A percentile compares a stretch with the other conserved stretches of the same genome.
Conservation (phyloP, 1,140 invertebrate species). For the Listronotus oregonensis region DNA sequence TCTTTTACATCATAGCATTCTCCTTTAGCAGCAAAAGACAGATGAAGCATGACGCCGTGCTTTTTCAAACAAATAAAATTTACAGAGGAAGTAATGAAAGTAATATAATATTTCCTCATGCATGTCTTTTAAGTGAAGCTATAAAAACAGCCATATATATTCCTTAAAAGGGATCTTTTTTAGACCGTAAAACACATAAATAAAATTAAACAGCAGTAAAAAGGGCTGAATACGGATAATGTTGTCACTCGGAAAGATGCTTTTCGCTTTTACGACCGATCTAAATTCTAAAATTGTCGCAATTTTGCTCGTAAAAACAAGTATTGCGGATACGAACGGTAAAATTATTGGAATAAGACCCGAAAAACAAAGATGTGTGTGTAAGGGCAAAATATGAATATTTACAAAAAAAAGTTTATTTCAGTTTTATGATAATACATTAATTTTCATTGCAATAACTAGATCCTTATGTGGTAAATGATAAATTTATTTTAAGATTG, state of each 20-base stretch:
- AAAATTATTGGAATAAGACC: slow-evolving; percentile 10
- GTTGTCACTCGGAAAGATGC: slow-evolving; percentile 36
- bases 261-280: slow-evolving; percentile 33
- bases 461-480: too few species aligned
- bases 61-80: too few species aligned
- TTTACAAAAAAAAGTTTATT: too few species aligned
- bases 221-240: slow-evolving; percentile 33
- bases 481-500: too few species aligned
- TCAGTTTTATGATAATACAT: too few species aligned
- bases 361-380: slow-evolving; percentile 12
- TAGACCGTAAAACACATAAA: slow-evolving; percentile 37
- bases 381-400: neutral
- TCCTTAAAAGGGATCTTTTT: slow-evolving; percentile 23
- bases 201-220: slow-evolving; percentile 40
- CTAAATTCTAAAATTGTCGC: slow-evolving; percentile 37
- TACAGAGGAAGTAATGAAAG: slow-evolving; percentile 5
- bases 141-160: slow-evolving; percentile 31
- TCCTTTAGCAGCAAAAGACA: too few species aligned
- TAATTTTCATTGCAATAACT: too few species aligned
- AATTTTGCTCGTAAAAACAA: slow-evolving; percentile 31
- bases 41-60: too few species aligned
- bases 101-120: slow-evolving; percentile 31
- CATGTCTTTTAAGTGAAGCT: slow-evolving; percentile 21
- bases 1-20: too few species aligned
- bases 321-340: slow-evolving; percentile 23